Base-by-base conservation (phyloP, 1,140 invertebrate species). In the Antheraea pernyi region DNA sequence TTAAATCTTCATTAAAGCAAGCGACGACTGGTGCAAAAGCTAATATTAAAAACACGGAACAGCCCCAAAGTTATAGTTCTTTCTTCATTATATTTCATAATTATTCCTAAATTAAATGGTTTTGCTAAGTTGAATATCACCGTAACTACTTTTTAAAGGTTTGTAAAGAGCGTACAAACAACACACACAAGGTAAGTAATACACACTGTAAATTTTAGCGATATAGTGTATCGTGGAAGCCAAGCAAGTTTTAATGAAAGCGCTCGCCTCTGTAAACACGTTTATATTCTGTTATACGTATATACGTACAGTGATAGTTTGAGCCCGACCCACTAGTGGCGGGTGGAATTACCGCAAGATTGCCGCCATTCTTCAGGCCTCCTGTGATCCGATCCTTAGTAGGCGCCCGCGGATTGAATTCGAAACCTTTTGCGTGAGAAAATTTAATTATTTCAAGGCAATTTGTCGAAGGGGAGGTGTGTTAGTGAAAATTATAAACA, bases 211-310 rank as follows among this genome's bases (percentile, higher is more conserved):
- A 53, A 53, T n/a, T 13, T 53, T 53, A n/a, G 46, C 46, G 46
- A 53, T 53, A 53, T 16, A 53, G 46, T 53, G 60, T 61, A 61
- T 30, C 60, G 60, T 30, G 19, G 76, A 83, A 81, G 74, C 80
- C 79, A 79, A 71, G 76, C 80, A 83, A 85, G 82, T 85, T 85
- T 85, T 83, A 85, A 85, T 85, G 80, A 82, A 85, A 83, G 82
- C 81, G 76, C 75, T 53, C 39, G 73, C 71, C 73, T 71, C 70
- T 59, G 61, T 71, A 74, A 77, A 74, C 74, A 75, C 66, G 65
- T 19, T n/a, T 67, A 59, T 59, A 58, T 67, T 68, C n/a, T 61
- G 30, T 11, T 22, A 48, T 58, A 19, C n/a, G 65, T 68, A 68
- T 16, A 68, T 64, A 73, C 18, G 48, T 48, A 64, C 59, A 66